A percentile compares a stretch with the other conserved stretches of the same genome.
Conservation (phyloP, 2,797 vertebrate species). For the Lepus oiostolus region DNA sequence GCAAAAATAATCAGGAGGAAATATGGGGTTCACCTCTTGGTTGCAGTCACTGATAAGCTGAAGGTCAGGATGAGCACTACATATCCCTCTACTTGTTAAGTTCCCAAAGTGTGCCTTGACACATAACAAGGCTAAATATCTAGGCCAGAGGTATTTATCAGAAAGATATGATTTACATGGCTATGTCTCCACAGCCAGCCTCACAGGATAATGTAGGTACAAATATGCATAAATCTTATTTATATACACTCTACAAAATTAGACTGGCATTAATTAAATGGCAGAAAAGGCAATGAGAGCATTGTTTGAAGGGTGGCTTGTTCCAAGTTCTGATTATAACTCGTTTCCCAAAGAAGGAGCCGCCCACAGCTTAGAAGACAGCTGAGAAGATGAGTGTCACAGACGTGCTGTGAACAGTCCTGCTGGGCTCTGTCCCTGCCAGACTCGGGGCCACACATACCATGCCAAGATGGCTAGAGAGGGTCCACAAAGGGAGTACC, state of each 20-base stretch:
- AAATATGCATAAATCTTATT: conserved; percentile 79
- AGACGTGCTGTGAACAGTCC: conserved; percentile 81
- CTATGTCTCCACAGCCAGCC: conserved; percentile 45
- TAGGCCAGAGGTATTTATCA: conserved; percentile 65
- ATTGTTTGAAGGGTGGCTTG: conserved; percentile 77
- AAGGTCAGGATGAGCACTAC: conserved; percentile 12
- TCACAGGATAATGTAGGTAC: conserved; percentile 73
- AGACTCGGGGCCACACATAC: conserved; percentile 74
- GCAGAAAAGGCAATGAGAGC: conserved; percentile 81
- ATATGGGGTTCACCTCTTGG: conserved; percentile 12
- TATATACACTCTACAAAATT: conserved; percentile 81
- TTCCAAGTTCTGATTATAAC: conserved; percentile 83
- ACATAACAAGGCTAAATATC: neutral
- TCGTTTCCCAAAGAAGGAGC: conserved; percentile 83
- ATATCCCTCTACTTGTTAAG: neutral
- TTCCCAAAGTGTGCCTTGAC: neutral
- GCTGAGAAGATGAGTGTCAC: conserved; percentile 80
- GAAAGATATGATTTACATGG: conserved; percentile 61
- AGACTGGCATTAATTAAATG: conserved; percentile 84
- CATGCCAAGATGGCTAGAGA: conserved; percentile 61
- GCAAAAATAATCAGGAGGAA: conserved; percentile 29
- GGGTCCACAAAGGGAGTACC: conserved; percentile 23
- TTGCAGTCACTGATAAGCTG: neutral
- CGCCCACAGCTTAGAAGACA: conserved; percentile 83
- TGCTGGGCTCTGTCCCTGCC: conserved; percentile 74